Conservation (phyloP, 2,888 invertebrate species). For the Drosophila kambysellisi region DNA sequence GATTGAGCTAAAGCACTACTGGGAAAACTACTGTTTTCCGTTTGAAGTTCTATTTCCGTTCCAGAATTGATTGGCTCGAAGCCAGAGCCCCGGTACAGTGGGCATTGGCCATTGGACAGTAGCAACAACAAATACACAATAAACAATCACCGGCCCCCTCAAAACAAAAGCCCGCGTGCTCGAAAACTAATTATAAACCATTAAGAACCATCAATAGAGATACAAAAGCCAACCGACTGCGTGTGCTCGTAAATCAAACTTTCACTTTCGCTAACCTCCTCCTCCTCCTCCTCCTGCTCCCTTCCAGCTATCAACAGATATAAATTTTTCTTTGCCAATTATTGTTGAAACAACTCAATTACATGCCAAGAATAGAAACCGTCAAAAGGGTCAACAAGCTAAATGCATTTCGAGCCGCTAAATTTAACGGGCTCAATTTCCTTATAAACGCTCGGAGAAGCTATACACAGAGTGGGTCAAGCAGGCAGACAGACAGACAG, state of each 20-base stretch:
- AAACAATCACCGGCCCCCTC: conserved; percentile 35
- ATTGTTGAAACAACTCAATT: conserved; percentile 40
- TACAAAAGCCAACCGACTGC: conserved; percentile 45
- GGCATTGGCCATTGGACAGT: conserved; percentile 5
- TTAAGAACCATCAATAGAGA: conserved; percentile 54
- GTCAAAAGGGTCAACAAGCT: conserved; percentile 69
- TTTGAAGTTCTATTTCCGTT: conserved; percentile 69
- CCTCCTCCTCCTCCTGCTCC: neutral
- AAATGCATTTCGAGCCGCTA: conserved; percentile 62
- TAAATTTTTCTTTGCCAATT: conserved; percentile 51
- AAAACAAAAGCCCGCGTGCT: conserved; percentile 35
- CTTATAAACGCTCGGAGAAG: conserved; percentile 47
- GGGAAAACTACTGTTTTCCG: conserved; percentile 3
- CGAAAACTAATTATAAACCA: conserved; percentile 69
- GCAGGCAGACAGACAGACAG: neutral
- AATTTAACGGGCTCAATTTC: conserved; percentile 49
- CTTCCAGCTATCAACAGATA: conserved; percentile 13
- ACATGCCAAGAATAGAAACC: conserved; percentile 58
- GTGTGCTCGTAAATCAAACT: conserved; percentile 76
- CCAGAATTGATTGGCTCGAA: conserved; percentile 71
- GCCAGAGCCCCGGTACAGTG: conserved; percentile 46
- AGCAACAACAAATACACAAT: conserved; percentile 45
- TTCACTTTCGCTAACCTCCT: conserved; percentile 61
- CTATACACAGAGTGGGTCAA: conserved; percentile 62
- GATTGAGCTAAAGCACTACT: neutral